Evolutionary conservation across 2,797 vertebrate species (phyloP).

Genomic region (Bovichtus diacanthus): DNA sequence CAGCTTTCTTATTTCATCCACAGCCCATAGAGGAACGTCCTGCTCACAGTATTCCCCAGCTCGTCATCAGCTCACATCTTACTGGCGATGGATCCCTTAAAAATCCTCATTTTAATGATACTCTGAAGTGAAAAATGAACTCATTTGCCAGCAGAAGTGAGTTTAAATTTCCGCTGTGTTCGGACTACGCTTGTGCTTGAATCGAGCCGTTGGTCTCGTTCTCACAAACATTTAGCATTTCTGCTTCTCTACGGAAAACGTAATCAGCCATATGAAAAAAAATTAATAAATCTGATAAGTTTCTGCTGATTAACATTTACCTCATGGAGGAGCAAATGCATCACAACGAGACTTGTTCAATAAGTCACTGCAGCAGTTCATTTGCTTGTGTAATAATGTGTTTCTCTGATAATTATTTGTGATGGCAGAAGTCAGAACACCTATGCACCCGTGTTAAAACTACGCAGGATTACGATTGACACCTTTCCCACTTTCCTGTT

Average conservation of each 20-base stretch:
- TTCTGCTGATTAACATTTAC: neutral
- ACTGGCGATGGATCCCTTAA: neutral
- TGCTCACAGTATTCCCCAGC: neutral
- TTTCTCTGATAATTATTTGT: too few relatives aligned
- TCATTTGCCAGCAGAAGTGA: neutral
- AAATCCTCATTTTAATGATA: slow-evolving; percentile 5
- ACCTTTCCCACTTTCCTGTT: too few relatives aligned
- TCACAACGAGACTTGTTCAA: too few relatives aligned
- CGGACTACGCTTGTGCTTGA: neutral
- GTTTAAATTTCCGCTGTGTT: slow-evolving; percentile 4
- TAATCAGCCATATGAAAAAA: too few relatives aligned
- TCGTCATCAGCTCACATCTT: slow-evolving; percentile 1
- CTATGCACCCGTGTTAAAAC: too few relatives aligned
- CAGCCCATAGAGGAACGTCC: neutral
- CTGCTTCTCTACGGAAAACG: neutral
- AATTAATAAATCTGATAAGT: neutral
- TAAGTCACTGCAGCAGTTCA: too few relatives aligned
- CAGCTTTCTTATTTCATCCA: slow-evolving; percentile 14
- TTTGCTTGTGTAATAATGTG: too few relatives aligned
- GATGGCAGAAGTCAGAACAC: too few relatives aligned
- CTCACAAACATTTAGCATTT: neutral
- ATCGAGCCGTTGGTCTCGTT: neutral
- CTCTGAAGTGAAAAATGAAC: slow-evolving; percentile 4
- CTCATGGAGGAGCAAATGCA: too few relatives aligned
- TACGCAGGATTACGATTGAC: too few relatives aligned